A percentile compares a stretch with the other conserved stretches of the same genome.
phyloP scores from a whole-genome alignment of 2,113 vertebrate genomes.

The Pterocles burchelli region DNA sequence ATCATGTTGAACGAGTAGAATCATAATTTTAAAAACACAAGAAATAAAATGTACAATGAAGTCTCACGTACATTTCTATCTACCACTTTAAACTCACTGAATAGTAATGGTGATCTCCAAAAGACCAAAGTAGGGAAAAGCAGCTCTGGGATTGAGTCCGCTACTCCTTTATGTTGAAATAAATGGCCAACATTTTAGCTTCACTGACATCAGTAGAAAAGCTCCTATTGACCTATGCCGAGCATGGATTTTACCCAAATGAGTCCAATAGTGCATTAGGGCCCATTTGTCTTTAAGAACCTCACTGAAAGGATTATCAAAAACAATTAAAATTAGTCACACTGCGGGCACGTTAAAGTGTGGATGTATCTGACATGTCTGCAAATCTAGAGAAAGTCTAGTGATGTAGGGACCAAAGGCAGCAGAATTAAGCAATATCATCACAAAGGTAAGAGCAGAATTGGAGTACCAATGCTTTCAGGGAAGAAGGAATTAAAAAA shows the following conservation, averaged over 20 bases:
- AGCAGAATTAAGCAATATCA: neutral
- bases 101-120: neutral
- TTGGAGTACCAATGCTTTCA: neutral
- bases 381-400: neutral
- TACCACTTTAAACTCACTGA: neutral
- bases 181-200: neutral
- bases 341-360: neutral
- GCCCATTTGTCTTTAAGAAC: neutral
- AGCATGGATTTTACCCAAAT: conserved; percentile 11
- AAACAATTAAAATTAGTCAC: neutral
- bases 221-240: neutral
- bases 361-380: neutral
- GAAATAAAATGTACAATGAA: neutral
- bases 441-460: neutral
- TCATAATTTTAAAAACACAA: neutral
- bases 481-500: neutral
- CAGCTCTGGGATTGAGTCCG: neutral
- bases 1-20: neutral
- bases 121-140: neutral
- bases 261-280: neutral
- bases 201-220: neutral
- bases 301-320: neutral
- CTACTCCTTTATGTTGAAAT: neutral
- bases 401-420: neutral
- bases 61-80: fast-evolving